Conservation (phyloP, 2,113 vertebrate genomes). For the Garra rufa region DNA sequence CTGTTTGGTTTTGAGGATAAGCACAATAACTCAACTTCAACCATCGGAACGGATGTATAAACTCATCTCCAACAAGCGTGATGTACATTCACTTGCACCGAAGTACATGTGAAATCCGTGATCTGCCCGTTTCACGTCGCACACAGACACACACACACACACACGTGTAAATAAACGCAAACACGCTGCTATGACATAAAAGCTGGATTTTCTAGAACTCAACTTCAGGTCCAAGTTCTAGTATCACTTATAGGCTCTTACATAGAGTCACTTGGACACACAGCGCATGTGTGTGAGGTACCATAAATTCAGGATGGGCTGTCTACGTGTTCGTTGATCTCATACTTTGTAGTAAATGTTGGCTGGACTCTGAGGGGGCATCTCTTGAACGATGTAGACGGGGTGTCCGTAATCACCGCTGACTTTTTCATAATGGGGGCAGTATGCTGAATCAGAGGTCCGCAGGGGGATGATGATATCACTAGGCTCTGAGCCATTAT, state of each 20-base stretch:
- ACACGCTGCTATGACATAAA: slow-evolving; percentile 39
- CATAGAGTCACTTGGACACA: slow-evolving; percentile 35
- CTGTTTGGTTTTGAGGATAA: slow-evolving; percentile 39
- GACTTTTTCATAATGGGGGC: slow-evolving; percentile 84
- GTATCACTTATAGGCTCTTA: background rate
- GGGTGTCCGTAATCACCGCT: slow-evolving; percentile 84
- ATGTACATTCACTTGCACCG: slow-evolving; percentile 6
- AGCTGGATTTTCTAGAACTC: slow-evolving; percentile 27
- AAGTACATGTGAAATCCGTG: background rate
- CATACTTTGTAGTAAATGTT: slow-evolving; percentile 87
- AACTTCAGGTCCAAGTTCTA: slow-evolving; percentile 34
- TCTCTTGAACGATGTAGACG: slow-evolving; percentile 84
- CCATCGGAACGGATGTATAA: background rate
- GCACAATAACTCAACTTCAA: slow-evolving; percentile 1
- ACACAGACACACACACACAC: slow-evolving; percentile 15
- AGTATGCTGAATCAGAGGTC: slow-evolving; percentile 78
- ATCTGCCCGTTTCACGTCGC: background rate
- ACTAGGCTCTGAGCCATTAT: slow-evolving; percentile 77
- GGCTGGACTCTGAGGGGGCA: slow-evolving; percentile 80
- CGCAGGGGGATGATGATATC: slow-evolving; percentile 82
- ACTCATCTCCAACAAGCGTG: background rate
- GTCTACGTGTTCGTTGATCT: slow-evolving; percentile 49
- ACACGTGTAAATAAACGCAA: slow-evolving; percentile 6
- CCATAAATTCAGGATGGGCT: background rate
- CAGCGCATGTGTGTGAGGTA: background rate